Conservation (phyloP, 2,888 invertebrate species). For the Stramonita haemastoma region DNA sequence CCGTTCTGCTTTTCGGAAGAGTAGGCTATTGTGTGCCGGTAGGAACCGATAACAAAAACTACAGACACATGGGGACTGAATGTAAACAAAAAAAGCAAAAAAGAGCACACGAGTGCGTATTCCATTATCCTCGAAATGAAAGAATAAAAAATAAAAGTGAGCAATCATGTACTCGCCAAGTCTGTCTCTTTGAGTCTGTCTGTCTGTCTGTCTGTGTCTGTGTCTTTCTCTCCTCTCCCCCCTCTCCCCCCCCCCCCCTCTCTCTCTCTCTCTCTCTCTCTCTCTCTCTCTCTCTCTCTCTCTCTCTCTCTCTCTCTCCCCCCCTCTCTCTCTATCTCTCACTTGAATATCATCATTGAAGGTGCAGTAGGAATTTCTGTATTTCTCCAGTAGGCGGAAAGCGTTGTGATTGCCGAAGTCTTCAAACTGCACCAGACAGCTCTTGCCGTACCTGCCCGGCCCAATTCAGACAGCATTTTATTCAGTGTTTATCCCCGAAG, state of each 20-base stretch:
- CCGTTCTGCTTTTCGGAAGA: no score
- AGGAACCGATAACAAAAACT: no score
- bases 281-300: not conserved
- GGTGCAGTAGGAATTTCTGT: slow-evolving; percentile 92
- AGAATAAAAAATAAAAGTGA: no score
- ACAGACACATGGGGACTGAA: no score
- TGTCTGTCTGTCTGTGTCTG: not conserved
- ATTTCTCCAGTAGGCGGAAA: slow-evolving; percentile 93
- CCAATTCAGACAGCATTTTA: no score
- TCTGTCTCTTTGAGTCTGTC: not conserved
- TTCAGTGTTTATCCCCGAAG: no score
- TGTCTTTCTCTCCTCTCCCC: not conserved
- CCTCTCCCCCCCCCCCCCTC: not conserved
- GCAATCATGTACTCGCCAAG: not conserved
- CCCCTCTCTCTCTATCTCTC: not conserved
- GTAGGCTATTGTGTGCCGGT: no score
- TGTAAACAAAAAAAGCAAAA: no score
- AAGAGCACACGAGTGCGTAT: no score
- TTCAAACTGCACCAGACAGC: slow-evolving; percentile 88
- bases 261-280: slow-evolving; percentile 76
- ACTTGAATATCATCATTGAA: slow-evolving; percentile 99
- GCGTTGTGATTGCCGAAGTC: slow-evolving; percentile 99
- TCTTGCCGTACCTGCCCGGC: slow-evolving; percentile 78
- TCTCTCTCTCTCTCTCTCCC: not conserved
- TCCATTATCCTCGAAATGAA: no score